Conservation (phyloP, 2,797 vertebrate species). For the Jordanella pulchra region DNA sequence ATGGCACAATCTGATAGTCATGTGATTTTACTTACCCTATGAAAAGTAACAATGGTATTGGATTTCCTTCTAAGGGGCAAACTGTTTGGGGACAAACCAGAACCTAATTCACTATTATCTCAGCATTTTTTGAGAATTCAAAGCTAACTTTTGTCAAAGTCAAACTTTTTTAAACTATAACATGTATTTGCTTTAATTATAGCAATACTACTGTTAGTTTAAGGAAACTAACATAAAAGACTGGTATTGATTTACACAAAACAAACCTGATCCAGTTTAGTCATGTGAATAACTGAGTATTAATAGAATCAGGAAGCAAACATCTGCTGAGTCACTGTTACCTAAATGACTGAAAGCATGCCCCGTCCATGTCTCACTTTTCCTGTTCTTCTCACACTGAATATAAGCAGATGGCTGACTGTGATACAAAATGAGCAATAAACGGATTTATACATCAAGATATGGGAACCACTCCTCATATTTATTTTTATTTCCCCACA, state of each 20-base stretch:
- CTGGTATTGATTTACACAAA: conserved; percentile 30
- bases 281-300: conserved; percentile 58
- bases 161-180: not conserved
- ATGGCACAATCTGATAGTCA: not conserved
- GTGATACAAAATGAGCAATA: conserved; percentile 17
- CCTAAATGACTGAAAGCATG: conserved; percentile 53
- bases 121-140: not conserved
- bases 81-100: not conserved
- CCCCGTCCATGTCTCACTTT: conserved; percentile 29
- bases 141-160: not conserved
- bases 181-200: not conserved
- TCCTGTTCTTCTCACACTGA: conserved; percentile 40
- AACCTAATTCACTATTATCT: not conserved
- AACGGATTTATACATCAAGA: not conserved
- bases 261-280: conserved; percentile 37
- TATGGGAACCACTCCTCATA: conserved; percentile 5
- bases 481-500: conserved; percentile 23
- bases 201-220: not conserved
- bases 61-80: not conserved
- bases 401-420: conserved; percentile 13
- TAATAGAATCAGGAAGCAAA: conserved; percentile 67
- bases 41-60: not conserved
- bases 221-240: not conserved
- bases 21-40: not conserved
- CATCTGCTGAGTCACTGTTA: conserved; percentile 66